Conservation (phyloP, 2,113 vertebrate species). For the Maccullochella peelii region DNA sequence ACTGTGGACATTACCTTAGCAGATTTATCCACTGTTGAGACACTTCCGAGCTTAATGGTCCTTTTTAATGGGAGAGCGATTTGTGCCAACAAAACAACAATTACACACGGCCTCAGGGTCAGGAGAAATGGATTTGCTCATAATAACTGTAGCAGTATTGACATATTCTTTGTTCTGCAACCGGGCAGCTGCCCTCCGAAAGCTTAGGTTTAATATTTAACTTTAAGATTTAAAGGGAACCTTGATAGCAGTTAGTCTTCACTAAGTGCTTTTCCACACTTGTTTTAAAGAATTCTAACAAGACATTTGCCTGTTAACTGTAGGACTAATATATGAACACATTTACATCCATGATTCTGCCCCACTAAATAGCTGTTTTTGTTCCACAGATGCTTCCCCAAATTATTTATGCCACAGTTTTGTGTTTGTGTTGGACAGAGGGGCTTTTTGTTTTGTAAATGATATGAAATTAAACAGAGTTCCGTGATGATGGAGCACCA, state of each 20-base stretch:
- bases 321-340: slow-evolving; percentile 36
- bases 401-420: slow-evolving; percentile 56
- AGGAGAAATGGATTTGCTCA: slow-evolving; percentile 73
- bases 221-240: slow-evolving; percentile 61
- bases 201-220: slow-evolving; percentile 48
- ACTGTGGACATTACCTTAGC: slow-evolving; percentile 13
- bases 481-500: slow-evolving; percentile 22
- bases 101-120: slow-evolving; percentile 65
- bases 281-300: slow-evolving; percentile 47
- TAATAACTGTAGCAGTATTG: slow-evolving; percentile 72
- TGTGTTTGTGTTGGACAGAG: slow-evolving; percentile 40
- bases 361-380: slow-evolving; percentile 35
- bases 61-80: slow-evolving; percentile 62
- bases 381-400: slow-evolving; percentile 20
- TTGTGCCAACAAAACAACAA: slow-evolving; percentile 65
- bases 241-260: slow-evolving; percentile 62
- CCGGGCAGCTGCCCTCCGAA: slow-evolving; percentile 61
- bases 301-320: slow-evolving; percentile 28
- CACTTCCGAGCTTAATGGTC: slow-evolving; percentile 55
- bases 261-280: slow-evolving; percentile 64
- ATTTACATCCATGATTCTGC: slow-evolving; percentile 10
- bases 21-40: slow-evolving; percentile 54
- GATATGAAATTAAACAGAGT: slow-evolving; percentile 32
- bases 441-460: slow-evolving; percentile 40
- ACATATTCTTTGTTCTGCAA: slow-evolving; percentile 57